Evolutionary conservation across 2,888 invertebrate species (phyloP).

Genomic region (Apodemia duryi): DNA sequence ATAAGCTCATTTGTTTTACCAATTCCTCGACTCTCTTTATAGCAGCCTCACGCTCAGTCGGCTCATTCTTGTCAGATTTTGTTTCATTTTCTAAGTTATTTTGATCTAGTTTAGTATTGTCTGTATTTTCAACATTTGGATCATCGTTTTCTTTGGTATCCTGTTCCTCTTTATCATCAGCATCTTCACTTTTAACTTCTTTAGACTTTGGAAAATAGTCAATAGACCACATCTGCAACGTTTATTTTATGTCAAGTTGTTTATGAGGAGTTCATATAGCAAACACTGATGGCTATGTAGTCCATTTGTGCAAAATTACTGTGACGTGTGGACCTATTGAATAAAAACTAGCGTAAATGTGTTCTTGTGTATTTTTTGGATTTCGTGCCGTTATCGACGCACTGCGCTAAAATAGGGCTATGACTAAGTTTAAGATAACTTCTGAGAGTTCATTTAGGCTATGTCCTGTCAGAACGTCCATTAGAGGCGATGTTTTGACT

Average conservation of each 20-base stretch:
- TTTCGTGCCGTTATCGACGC: too few relatives aligned
- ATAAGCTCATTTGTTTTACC: conserved; percentile 90
- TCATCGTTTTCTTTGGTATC: conserved; percentile 49
- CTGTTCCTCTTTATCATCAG: conserved; percentile 45
- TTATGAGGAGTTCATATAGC: neutral
- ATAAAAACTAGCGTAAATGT: too few relatives aligned
- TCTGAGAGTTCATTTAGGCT: too few relatives aligned
- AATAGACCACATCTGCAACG: conserved; percentile 95
- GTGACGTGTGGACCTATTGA: too few relatives aligned
- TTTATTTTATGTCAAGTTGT: neutral
- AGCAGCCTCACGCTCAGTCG: conserved; percentile 61
- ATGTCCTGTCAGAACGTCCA: too few relatives aligned
- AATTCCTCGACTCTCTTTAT: conserved; percentile 82
- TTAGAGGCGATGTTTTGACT: too few relatives aligned
- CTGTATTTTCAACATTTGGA: conserved; percentile 39
- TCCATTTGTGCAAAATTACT: too few relatives aligned
- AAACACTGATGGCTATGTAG: too few relatives aligned
- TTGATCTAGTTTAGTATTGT: conserved; percentile 32
- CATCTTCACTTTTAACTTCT: conserved; percentile 69
- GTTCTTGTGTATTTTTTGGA: too few relatives aligned
- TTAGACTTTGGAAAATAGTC: conserved; percentile 85
- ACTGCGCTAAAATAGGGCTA: too few relatives aligned
- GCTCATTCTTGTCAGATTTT: conserved; percentile 47
- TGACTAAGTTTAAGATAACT: too few relatives aligned
- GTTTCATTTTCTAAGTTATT: conserved; percentile 38